These are phyloP conservation scores for Deroptyus accipitrinus DNA, from an alignment of 2,113 vertebrate genomes.

Conservation along the genomic window DNA sequence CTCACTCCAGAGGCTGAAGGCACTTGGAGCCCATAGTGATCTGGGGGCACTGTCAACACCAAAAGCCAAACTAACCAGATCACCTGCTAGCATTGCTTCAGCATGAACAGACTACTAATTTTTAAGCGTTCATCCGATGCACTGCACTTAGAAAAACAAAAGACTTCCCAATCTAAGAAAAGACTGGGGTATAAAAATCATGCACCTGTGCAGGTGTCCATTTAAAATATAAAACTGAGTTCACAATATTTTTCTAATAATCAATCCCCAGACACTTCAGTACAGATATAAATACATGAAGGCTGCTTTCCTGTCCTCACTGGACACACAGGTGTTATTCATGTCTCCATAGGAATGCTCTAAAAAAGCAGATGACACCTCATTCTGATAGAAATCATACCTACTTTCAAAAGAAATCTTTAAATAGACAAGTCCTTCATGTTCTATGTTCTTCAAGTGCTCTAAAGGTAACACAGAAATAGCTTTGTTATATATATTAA, in stretches of 20 bases:
- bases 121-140: background rate
- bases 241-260: background rate
- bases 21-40: background rate
- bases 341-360: background rate
- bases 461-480: background rate
- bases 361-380: background rate
- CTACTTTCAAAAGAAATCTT: background rate
- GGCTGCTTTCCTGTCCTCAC: background rate
- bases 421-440: background rate
- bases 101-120: background rate
- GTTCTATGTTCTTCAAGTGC: background rate
- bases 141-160: background rate
- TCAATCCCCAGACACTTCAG: background rate
- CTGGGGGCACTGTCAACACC: background rate
- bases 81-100: background rate
- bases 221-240: background rate
- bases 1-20: background rate
- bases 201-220: background rate
- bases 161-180: background rate
- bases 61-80: background rate
- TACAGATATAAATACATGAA: background rate
- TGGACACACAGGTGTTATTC: background rate
- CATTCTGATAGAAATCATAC: background rate
- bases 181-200: background rate
- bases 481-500: background rate